Evolutionary conservation across 2,113 vertebrate species (phyloP), one percentile per base, ranked within the genome.

Genomic region (Blennius ocellaris): DNA sequence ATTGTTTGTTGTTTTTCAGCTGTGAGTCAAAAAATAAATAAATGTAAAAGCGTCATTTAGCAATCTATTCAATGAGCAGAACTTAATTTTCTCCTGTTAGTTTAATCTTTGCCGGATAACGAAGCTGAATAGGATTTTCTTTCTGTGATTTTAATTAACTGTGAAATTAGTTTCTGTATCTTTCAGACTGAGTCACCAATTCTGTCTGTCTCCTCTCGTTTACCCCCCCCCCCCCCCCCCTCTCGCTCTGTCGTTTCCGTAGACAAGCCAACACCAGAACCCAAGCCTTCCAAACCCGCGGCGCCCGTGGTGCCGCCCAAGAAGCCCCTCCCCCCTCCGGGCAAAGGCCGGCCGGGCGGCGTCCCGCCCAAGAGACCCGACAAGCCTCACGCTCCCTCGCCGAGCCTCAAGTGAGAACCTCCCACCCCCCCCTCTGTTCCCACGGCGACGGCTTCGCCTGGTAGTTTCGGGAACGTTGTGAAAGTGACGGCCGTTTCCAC

Each of bases 231-330:
- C 11, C 15, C 41, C 40, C 6, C 16, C 30, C 50, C 6, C 6
- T 1, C 54, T 15, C 6, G n/a, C 10, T 40, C 53, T 53, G 17
- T 36, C 6, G 1, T 48, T 83, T 49, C 76, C 97, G 96, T 94
- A 90, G 96, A 97, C 86, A 97, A 93, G 83, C 77, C 88, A 43
- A 1, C 69, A 14, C 82, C 89, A 72, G 97, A 98, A 75, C 92
- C 83, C 73, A 98, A 95, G 84, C 93, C 95, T 64, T 83, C 89
- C 84, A 99, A 98, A 88, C 96, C 97, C 36, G 92, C 93, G 7
- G 96, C 96, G 58, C 98, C 98, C 8, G 87, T 95, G 72, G 96
- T 97, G 59, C 97, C 97, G 8, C 96, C 96, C 68, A 99, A 99
- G 93, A 99, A 99, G 59, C 97, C 96, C 0, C 71, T 92, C 71